phyloP scores from a whole-genome alignment of 2,888 invertebrate genomes.

The Apeira syringaria region DNA sequence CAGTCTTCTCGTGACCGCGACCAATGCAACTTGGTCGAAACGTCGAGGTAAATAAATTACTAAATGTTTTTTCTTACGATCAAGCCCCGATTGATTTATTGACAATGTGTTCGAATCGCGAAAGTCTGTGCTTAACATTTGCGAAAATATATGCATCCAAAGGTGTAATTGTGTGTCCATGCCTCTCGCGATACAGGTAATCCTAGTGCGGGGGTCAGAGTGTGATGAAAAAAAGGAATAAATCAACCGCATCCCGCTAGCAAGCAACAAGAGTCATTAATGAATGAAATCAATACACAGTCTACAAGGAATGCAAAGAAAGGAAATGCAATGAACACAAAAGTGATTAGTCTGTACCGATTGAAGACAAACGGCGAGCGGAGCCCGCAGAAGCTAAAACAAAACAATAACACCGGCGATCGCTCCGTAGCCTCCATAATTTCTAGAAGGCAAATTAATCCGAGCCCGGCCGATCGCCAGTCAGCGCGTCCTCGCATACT shows the following conservation, averaged over 20 bases:
- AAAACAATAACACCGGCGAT: slow-evolving; percentile 67
- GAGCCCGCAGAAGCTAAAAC: slow-evolving; percentile 53
- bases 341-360: slow-evolving; percentile 23
- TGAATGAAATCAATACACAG: background rate
- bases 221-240: too few relatives aligned
- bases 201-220: too few relatives aligned
- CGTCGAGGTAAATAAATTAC: too few relatives aligned
- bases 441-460: slow-evolving; percentile 82
- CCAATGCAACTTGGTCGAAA: too few relatives aligned
- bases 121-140: too few relatives aligned
- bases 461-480: slow-evolving; percentile 79
- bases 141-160: too few relatives aligned
- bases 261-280: background rate
- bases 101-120: too few relatives aligned
- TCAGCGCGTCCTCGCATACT: slow-evolving; percentile 81
- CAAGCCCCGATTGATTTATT: too few relatives aligned
- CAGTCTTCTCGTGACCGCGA: too few relatives aligned
- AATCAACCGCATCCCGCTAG: background rate
- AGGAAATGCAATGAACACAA: slow-evolving; percentile 20
- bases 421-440: slow-evolving; percentile 71
- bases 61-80: too few relatives aligned
- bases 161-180: too few relatives aligned
- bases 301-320: background rate
- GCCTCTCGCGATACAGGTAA: too few relatives aligned
- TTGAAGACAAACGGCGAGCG: slow-evolving; percentile 43